Base-by-base conservation (phyloP, 2,888 invertebrate genomes). In the Venustoraphidia nigricollis region DNA sequence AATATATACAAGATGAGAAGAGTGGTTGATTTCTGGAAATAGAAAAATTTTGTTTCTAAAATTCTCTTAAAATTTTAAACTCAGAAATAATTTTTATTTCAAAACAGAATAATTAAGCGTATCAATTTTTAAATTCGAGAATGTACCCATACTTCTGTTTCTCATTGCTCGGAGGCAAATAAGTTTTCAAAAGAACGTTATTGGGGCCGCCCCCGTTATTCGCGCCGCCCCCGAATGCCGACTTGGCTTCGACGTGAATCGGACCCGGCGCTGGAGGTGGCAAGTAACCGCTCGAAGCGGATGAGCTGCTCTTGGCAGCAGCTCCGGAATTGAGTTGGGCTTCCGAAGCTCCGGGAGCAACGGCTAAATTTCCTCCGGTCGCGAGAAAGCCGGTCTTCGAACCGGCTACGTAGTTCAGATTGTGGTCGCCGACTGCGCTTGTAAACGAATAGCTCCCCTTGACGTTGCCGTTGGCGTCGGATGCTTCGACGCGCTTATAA, bases 101-200 rank as follows among this genome's bases (percentile, higher is more conserved):
- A n/a, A n/a, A n/a, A n/a, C n/a, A n/a, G 17, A 3, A 17, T 17
- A 17, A 3, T 2, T 17, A 27, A 27, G 27, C 27, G 27, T 6
- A 27, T 27, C 6, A 27, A 6, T 27, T 27, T 27, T 27, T 27
- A 27, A 27, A 27, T 27, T 55, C 56, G 39, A 52, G 57, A 44
- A 58, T 56, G 45, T 58, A 60, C 10, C 60, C 59, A 54, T 55
- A 59, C 45, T 59, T 59, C 14, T 51, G 46, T 11, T 56, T 53
- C 45, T 56, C 57, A 44, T 58, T 53, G 36, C 43, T 50, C 8
- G 58, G 58, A 2, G 60, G 59, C 39, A 59, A 51, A 51, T 56
- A 60, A n/a, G 53, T 55, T 27, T 53, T 49, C 8, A 60, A 49
- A 6, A 48, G 46, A n/a, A 53, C 47, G 38, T 55, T 56, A 8